These are phyloP conservation scores for Tenthredo livida DNA, from an alignment of 2,888 invertebrate species.

Conservation along the genomic window DNA sequence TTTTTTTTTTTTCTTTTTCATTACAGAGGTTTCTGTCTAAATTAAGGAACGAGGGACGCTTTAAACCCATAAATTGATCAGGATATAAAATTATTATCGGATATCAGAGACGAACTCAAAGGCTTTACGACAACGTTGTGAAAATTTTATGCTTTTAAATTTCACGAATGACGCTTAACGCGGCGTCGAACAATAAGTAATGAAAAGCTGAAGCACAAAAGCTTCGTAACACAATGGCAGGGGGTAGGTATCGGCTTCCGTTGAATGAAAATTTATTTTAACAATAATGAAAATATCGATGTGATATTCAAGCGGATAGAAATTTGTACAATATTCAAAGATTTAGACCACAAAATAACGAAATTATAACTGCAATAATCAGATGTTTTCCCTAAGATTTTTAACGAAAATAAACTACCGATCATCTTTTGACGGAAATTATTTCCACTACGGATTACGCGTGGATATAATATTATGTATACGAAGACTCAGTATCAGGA, in stretches of 20 bases:
- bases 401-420: not conserved
- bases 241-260: slow-evolving; percentile 39
- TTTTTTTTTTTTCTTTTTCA: not conserved
- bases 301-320: slow-evolving; percentile 15
- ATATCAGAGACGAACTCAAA: not conserved
- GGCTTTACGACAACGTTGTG: slow-evolving; percentile 35
- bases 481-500: too few relatives aligned
- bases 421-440: too few relatives aligned
- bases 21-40: not conserved
- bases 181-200: slow-evolving; percentile 38
- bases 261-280: slow-evolving; percentile 46
- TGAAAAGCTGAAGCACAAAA: slow-evolving; percentile 43
- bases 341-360: not conserved
- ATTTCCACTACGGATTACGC: too few relatives aligned
- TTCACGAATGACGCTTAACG: slow-evolving; percentile 32
- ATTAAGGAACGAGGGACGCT: not conserved
- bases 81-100: not conserved
- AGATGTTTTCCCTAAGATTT: not conserved
- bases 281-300: slow-evolving; percentile 42
- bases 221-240: slow-evolving; percentile 34
- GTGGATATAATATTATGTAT: too few relatives aligned
- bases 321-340: not conserved
- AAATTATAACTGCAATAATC: not conserved
- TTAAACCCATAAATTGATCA: not conserved
- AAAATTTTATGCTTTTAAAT: slow-evolving; percentile 37